Base-by-base conservation (phyloP, 2,113 vertebrate genomes). In the Malurus alboscapulatus region DNA sequence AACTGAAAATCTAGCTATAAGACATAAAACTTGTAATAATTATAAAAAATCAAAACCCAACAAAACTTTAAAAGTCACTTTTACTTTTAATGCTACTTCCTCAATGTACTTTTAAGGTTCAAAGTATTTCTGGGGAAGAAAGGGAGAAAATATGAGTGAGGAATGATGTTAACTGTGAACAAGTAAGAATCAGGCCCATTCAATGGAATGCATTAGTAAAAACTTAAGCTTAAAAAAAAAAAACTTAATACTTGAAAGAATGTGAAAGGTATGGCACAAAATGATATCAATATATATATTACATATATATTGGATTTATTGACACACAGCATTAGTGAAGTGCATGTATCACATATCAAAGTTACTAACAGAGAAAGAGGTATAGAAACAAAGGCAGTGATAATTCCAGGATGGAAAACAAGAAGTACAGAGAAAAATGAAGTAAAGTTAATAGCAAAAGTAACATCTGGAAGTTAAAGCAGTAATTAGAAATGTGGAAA, bases 281-380 rank as follows among this genome's bases (percentile, higher is more conserved):
- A 92, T 85, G 40, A n/a, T 18, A 87, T 13, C 14, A 84, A 66
- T 81, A 88, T 48, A 48, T 48, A 48, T 48, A 47, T 21, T 10
- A 17, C 10, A 45, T 45, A 48, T 47, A 47, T 18, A 65, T 5
- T 12, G 18, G 22, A 73, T 92, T 80, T 62, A 66, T 20, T 57
- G 22, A 68, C 75, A 94, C 51, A 66, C 24, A 29, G 27, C 42
- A 94, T 82, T 96, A 96, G 87, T 92, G 71, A 96, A 91, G 48
- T 97, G 96, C 74, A 78, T 72, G 83, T 96, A 93, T 44, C 42
- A 90, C 66, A 26, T n/a, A 11, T 83, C 91, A 84, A 95, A 94
- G 69, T 95, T 97, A 95, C 94, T 95, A 84, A 73, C 51, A 93
- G 45, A 93, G 10, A 51, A 34, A 92, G 29, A 34, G 58, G 19